Evolutionary conservation across 1,140 invertebrate species (phyloP), one percentile per base, ranked within the genome.

Genomic region (Drosophila orena): DNA sequence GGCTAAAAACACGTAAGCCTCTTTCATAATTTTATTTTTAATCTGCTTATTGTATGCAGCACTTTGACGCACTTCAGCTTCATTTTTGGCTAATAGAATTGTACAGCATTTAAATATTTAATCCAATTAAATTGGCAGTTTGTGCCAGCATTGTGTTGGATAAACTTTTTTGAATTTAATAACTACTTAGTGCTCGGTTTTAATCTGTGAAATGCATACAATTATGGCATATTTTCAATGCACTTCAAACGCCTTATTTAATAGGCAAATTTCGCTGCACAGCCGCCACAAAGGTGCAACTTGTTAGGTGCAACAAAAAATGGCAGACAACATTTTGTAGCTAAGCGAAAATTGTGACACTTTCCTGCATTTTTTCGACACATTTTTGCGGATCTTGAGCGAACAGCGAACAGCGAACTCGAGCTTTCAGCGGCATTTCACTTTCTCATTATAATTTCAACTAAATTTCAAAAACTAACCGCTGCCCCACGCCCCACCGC

Each of bases 371-470:
- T 22, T 44, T 20, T 44, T 20, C 3, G 4, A 34, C 42, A 58
- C 4, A 22, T 20, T 55, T 44, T 38, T 22, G 34, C 24, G 11
- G 17, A 14, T 34, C 22, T 50, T 17, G 24, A 34, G 37, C 3
- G 7, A 17, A 55, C 38, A 34, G 37, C 3, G 7, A 17, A 55
- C 38, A 34, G 17, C 17, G 17, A 17, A 17, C 17, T 17, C 17
- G 17, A 17, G 17, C 17, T 17, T 17, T 17, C 17, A 17, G 17
- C 78, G 44, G 44, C 35, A 68, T 61, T 54, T 43, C n/a, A 49
- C 24, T 14, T 20, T 6, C 46, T 27, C 65, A 86, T 85, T 81
- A 85, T 86, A 86, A 77, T 85, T 77, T 81, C 61, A 69, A 61
- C 59, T 81, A 44, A 86, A 77, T 85, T 77, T 81, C 61, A 69